Conservation (phyloP, 2,797 vertebrate species). For the Protonibea diacanthus region DNA sequence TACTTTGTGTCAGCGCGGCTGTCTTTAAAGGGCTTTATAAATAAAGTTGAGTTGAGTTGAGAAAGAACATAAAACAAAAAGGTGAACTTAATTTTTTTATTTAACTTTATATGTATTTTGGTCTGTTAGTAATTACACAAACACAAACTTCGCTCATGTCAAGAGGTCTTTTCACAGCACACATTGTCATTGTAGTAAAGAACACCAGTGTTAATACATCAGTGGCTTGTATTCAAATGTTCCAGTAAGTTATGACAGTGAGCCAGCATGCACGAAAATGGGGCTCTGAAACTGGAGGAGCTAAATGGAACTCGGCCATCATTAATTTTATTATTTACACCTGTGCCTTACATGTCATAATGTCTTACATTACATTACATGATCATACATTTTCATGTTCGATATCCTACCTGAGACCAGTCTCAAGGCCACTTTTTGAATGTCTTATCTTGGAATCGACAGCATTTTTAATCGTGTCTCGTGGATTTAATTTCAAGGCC, state of each 20-base stretch:
- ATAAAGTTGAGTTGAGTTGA: too few species aligned
- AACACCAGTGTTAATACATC: too few species aligned
- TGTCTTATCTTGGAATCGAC: too few species aligned
- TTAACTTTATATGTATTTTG: not conserved
- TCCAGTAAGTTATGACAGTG: not conserved
- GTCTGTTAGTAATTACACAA: not conserved
- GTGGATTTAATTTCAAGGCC: too few species aligned
- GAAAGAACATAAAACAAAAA: not conserved
- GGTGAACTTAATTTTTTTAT: not conserved
- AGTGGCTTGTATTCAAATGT: not conserved
- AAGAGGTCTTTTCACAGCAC: not conserved
- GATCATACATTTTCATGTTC: too few species aligned
- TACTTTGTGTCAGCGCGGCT: too few species aligned
- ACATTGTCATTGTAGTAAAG: not conserved
- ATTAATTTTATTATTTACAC: not conserved
- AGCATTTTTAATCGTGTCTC: too few species aligned
- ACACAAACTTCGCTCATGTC: not conserved
- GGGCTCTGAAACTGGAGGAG: too few species aligned
- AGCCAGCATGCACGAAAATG: not conserved
- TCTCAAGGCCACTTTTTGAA: too few species aligned
- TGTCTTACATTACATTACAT: too few species aligned
- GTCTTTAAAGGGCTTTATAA: too few species aligned
- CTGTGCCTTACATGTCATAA: not conserved
- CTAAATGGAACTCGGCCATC: not conserved
- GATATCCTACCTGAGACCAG: too few species aligned